Evolutionary conservation across 2,797 vertebrate species (phyloP).

Genomic region (Lates japonicus): DNA sequence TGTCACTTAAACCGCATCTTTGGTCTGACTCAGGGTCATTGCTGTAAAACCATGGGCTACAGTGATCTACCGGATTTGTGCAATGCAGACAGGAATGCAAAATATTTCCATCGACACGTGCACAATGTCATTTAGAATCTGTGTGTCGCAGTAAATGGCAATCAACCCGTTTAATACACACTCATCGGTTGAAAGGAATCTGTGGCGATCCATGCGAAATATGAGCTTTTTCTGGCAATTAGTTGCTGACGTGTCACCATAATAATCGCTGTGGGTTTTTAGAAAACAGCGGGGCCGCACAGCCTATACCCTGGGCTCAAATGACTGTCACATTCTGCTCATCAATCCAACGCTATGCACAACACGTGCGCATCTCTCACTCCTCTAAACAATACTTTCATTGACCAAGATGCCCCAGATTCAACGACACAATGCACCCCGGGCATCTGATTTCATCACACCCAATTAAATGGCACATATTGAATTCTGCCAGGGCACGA

Average conservation of each 20-base stretch:
- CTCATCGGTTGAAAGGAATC: neutral
- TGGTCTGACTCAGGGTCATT: slow-evolving; percentile 9
- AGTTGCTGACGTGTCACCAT: slow-evolving; percentile 19
- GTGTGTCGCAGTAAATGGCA: slow-evolving; percentile 23
- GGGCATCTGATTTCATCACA: slow-evolving; percentile 76
- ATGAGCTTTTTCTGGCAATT: neutral
- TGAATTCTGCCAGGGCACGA: slow-evolving; percentile 77
- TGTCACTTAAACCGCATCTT: neutral
- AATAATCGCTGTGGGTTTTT: neutral
- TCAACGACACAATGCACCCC: slow-evolving; percentile 61
- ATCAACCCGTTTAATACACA: neutral
- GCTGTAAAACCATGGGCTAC: slow-evolving; percentile 1
- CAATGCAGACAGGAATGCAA: slow-evolving; percentile 5
- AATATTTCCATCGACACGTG: neutral
- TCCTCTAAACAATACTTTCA: slow-evolving; percentile 66
- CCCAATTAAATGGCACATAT: slow-evolving; percentile 78
- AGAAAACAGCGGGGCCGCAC: neutral
- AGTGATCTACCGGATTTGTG: neutral
- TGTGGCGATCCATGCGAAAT: slow-evolving; percentile 8
- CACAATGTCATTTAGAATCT: neutral
- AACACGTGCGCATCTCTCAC: slow-evolving; percentile 55
- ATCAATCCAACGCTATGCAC: slow-evolving; percentile 15
- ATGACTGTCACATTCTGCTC: slow-evolving; percentile 45
- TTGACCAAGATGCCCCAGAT: slow-evolving; percentile 71
- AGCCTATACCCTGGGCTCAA: slow-evolving; percentile 11